Conservation (phyloP, 2,113 vertebrate genomes). For the Synchiropus splendidus region DNA sequence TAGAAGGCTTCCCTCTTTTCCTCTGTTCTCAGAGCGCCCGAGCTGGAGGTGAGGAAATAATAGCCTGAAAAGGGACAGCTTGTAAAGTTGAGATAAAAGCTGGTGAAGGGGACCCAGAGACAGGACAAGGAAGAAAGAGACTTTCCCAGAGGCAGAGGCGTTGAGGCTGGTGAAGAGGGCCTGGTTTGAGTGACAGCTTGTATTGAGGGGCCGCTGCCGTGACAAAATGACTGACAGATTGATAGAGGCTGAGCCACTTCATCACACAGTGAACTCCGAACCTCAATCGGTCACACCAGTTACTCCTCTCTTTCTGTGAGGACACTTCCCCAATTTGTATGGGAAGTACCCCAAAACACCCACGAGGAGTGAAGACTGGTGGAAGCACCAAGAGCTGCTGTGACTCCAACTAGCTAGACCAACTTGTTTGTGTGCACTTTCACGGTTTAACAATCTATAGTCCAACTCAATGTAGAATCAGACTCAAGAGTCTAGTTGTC, state of each 20-base stretch:
- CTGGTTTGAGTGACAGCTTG: conserved; percentile 49
- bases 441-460: too few relatives aligned
- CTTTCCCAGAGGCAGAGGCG: conserved; percentile 52
- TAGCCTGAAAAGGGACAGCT: conserved; percentile 62
- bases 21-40: conserved; percentile 26
- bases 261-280: conserved; percentile 56
- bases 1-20: conserved; percentile 32
- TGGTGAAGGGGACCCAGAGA: conserved; percentile 26
- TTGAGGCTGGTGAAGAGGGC: too few relatives aligned
- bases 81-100: conserved; percentile 67
- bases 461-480: too few relatives aligned
- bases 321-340: conserved; percentile 60
- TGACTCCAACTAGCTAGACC: too few relatives aligned
- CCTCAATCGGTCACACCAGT: conserved; percentile 57
- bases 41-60: conserved; percentile 60
- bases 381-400: too few relatives aligned
- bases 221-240: conserved; percentile 65
- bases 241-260: conserved; percentile 65
- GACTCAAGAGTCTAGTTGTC: too few relatives aligned
- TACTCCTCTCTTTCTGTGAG: conserved; percentile 53
- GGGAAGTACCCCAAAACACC: conserved; percentile 35
- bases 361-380: background rate
- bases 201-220: conserved; percentile 56
- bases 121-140: conserved; percentile 29
- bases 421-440: too few relatives aligned